Base-by-base conservation (phyloP, 2,888 invertebrate genomes). In the Nasonovia ribisnigri region DNA sequence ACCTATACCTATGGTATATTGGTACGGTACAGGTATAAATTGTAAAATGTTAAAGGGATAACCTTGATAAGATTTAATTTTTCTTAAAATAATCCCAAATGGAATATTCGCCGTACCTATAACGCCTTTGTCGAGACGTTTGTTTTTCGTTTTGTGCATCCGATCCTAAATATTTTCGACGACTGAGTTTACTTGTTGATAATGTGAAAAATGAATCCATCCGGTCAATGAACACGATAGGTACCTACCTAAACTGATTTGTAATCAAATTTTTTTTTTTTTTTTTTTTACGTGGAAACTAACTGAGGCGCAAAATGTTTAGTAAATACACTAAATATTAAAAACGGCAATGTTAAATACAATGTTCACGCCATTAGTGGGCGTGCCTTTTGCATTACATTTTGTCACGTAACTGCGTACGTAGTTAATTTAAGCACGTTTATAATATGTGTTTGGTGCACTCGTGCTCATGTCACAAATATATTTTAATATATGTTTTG, bases 401-500 rank as follows among this genome's bases (percentile, higher is more conserved):
- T 88, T 51, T 88, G 92, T 92, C 92, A 88, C 92, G 92, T 92
- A 92, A 36, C 26, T 87, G n/a, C 36, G 0, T 29, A 48, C 24
- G 67, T 24, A 67, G 60, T 88, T 88, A 92, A 92, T 88, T 87
- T 92, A 88, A 92, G 26, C 48, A n/a, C 20, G 46, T 88, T 67
- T 92, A 86, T 84, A 43, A 84, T 86, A 46, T 90, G 24, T 46
- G 46, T 43, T 46, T 46, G 46, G n/a, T 57, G 67, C 46, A 29
- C 42, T 29, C 60, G 60, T 29, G n/a, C 46, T 20, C n/a, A 24
- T 67, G 29, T 90, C 60, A 90, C n/a, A n/a, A 67, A 67, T 67
- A 43, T 57, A 26, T n/a, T 57, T 2, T 24, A 36, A 77, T 36
- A 77, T 36, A 36, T 77, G 46, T 90, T 90, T 89, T 29, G 29